Base-by-base conservation (phyloP, 2,113 vertebrate species). In the Zingel zingel region DNA sequence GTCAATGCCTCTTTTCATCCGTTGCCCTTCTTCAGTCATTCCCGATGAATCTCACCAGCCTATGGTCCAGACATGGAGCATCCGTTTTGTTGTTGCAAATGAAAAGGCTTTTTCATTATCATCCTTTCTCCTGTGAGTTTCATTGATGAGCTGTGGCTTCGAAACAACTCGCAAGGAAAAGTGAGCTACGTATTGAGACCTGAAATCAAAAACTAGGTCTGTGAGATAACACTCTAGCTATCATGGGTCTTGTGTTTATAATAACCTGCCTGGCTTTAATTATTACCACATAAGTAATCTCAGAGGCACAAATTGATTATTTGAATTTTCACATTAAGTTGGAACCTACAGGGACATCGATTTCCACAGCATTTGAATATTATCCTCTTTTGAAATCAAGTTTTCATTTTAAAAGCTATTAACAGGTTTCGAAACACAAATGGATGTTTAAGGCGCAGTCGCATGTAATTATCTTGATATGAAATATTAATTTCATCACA, bases 221-320 rank as follows among this genome's bases (percentile, higher is more conserved):
- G 30, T 0, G 1, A 67, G 84, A 90, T 82, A 84, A 72, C 5
- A 2, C 75, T 56, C 6, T 47, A 77, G 74, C 61, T 56, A 65
- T 3, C 9, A 11, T 9, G 18, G 73, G 14, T 58, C 76, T 78
- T 39, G 43, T 88, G 80, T 90, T 91, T 77, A 54, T 89, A 86
- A 86, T 73, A 77, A 81, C 81, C 69, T 86, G 47, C 45, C 82
- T 36, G 15, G 25, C 75, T 91, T 89, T 92, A 91, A 93, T 94
- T 92, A 93, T 89, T 81, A 89, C 74, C 79, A 87, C 79, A 74
- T 85, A 89, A 90, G 88, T 93, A 88, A 88, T 90, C 86, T 90
- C 83, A 62, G 59, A 84, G 82, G 86, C 77, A 47, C 74, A 86
- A 85, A 88, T 85, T 89, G 82, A 93, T 91, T 88, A 83, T 91